Evolutionary conservation across 2,797 vertebrate species (phyloP).

Genomic region (Coregonus suidteri): DNA sequence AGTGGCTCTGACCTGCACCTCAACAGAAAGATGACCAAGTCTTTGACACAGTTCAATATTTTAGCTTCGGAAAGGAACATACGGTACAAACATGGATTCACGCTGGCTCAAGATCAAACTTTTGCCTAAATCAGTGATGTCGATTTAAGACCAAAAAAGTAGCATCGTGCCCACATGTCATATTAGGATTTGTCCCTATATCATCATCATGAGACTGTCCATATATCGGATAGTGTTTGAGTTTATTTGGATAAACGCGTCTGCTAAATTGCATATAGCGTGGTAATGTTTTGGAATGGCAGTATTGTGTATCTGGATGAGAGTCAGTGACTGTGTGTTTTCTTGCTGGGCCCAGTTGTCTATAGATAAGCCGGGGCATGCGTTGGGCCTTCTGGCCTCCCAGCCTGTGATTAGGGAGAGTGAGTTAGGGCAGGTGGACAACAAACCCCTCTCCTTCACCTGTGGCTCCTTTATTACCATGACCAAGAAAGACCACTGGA

Average conservation of each 20-base stretch:
- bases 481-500: slow-evolving; percentile 70
- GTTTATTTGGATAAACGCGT: not conserved
- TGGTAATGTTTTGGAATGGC: not conserved
- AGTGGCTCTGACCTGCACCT: slow-evolving; percentile 27
- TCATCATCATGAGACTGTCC: not conserved
- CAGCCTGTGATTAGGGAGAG: slow-evolving; percentile 77
- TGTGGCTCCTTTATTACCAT: slow-evolving; percentile 79
- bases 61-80: slow-evolving; percentile 86
- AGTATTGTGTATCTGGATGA: slow-evolving; percentile 22
- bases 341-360: slow-evolving; percentile 67
- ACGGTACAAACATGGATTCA: no score
- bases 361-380: slow-evolving; percentile 60
- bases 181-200: no score
- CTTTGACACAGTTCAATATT: slow-evolving; percentile 71
- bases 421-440: slow-evolving; percentile 77
- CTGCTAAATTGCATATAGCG: not conserved
- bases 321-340: not conserved
- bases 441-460: slow-evolving; percentile 76
- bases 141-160: no score
- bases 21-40: slow-evolving; percentile 43
- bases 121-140: not conserved
- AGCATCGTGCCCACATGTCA: no score
- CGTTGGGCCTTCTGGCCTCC: slow-evolving; percentile 71
- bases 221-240: not conserved
- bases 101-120: no score